Conservation (phyloP, 2,113 vertebrate species). For the Dicentrarchus labrax region DNA sequence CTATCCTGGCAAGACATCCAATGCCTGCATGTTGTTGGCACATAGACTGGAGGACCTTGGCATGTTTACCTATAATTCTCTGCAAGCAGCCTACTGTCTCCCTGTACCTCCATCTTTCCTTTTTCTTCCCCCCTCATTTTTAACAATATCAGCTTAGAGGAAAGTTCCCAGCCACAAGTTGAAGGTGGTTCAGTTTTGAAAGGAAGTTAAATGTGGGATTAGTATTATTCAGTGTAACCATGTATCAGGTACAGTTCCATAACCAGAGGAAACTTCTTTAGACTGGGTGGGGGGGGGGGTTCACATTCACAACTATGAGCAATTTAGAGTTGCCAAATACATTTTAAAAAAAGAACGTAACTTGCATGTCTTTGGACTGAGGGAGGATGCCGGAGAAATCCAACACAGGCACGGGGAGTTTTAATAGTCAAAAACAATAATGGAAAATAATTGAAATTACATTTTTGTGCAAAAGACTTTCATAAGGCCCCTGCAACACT, state of each 20-base stretch:
- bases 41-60: conserved; percentile 75
- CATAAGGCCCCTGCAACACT: no score
- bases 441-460: not conserved
- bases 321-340: no score
- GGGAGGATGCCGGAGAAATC: not conserved
- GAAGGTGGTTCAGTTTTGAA: conserved; percentile 57
- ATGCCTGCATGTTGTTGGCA: conserved; percentile 75
- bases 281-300: no score
- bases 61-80: conserved; percentile 79
- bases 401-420: not conserved
- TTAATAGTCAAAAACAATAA: not conserved
- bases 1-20: conserved; percentile 45
- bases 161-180: conserved; percentile 73
- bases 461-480: not conserved
- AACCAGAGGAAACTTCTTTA: not conserved
- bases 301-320: no score
- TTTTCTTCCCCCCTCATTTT: conserved; percentile 36
- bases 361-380: not conserved
- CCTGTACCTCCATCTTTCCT: conserved; percentile 44
- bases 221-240: conserved; percentile 51
- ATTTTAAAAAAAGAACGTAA: no score
- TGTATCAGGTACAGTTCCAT: conserved; percentile 49
- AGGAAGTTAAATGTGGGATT: conserved; percentile 44
- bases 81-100: conserved; percentile 69
- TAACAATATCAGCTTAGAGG: conserved; percentile 62